These are phyloP conservation scores for Pseudorectes ferrugineus DNA, from an alignment of 2,113 vertebrate species.

Conservation along the genomic window DNA sequence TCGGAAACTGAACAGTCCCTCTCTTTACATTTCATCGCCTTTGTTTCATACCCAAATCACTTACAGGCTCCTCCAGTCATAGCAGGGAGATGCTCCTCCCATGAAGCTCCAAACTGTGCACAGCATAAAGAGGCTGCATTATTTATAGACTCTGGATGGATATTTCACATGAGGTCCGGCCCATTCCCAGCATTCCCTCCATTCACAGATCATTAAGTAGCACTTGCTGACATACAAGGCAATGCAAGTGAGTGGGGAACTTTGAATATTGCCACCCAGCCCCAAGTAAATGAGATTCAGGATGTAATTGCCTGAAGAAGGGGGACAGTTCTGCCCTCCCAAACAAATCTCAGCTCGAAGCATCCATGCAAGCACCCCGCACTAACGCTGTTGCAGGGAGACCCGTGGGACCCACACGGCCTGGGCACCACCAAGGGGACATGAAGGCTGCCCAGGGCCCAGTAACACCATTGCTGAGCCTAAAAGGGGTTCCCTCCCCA, in stretches of 20 bases:
- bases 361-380: background rate
- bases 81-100: conserved; percentile 54
- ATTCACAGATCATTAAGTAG: conserved; percentile 63
- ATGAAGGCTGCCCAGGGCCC: background rate
- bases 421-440: background rate
- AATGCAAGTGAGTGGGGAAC: conserved; percentile 42
- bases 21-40: conserved; percentile 18
- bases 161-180: conserved; percentile 13
- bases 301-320: background rate
- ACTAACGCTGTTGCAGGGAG: fast-evolving
- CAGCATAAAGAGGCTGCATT: conserved; percentile 50
- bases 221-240: conserved; percentile 63
- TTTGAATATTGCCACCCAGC: conserved; percentile 16
- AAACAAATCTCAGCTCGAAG: background rate
- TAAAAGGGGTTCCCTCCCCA: background rate
- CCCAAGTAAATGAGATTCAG: background rate
- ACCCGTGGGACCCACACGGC: fast-evolving
- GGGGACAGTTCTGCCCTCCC: background rate
- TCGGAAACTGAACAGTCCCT: background rate
- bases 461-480: background rate
- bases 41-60: conserved; percentile 54
- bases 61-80: conserved; percentile 16
- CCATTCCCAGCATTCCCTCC: conserved; percentile 62
- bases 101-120: conserved; percentile 40
- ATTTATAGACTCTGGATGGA: conserved; percentile 62